phyloP scores from a whole-genome alignment of 2,797 vertebrate species.

The Paratrypauchen microcephalus region DNA sequence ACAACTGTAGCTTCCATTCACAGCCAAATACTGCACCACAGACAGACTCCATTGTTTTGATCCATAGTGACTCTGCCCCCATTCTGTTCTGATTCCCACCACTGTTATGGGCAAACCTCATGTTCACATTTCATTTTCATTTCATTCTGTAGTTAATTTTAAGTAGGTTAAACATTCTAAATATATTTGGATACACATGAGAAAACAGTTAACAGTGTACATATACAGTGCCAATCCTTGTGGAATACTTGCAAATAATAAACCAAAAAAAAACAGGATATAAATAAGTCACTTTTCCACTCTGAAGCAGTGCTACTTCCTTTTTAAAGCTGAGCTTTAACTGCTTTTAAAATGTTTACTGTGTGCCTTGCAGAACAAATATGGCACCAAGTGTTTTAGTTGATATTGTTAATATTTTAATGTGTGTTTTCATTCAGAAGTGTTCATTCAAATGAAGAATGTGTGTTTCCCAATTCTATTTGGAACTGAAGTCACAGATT shows the following conservation, averaged over 20 bases:
- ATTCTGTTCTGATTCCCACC: constrained; percentile 1
- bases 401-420: constrained; percentile 24
- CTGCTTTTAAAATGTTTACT: constrained; percentile 40
- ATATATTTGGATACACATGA: background rate
- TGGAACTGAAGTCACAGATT: constrained; percentile 30
- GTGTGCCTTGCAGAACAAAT: constrained; percentile 42
- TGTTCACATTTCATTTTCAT: background rate
- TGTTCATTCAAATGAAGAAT: constrained; percentile 6
- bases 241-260: background rate
- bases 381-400: constrained; percentile 31
- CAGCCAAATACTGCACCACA: constrained; percentile 5
- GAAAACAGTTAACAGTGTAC: background rate
- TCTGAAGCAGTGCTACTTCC: constrained; percentile 10
- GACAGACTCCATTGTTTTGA: constrained; percentile 20
- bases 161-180: background rate
- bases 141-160: background rate
- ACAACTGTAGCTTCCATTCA: constrained; percentile 7
- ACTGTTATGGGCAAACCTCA: background rate
- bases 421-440: constrained; percentile 32
- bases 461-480: constrained; percentile 53
- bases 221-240: constrained; percentile 48
- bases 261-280: background rate
- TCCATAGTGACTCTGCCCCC: constrained; percentile 1
- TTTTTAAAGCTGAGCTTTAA: constrained; percentile 11
- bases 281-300: background rate